phyloP scores from a whole-genome alignment of 2,113 vertebrate species.

The Microtus oregoni region DNA sequence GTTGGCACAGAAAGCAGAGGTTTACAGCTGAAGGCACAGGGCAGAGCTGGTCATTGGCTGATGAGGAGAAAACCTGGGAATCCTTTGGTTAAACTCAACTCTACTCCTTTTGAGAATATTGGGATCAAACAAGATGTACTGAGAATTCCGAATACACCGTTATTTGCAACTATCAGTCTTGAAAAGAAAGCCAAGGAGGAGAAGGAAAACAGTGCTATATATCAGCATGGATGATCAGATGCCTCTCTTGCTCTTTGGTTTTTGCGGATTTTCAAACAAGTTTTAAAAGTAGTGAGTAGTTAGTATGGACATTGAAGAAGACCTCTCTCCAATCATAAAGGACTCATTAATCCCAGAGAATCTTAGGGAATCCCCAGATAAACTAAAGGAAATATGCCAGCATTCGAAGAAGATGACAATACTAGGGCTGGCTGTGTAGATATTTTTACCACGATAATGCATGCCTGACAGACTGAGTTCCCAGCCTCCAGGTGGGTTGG shows the following conservation, averaged over 20 bases:
- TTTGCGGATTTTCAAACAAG: not conserved
- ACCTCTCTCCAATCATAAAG: not conserved
- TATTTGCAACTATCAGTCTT: not conserved
- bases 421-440: not conserved
- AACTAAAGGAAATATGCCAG: conserved; percentile 42
- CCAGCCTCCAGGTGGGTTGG: conserved; percentile 73
- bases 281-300: not conserved
- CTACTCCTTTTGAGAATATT: not conserved
- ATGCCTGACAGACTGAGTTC: conserved; percentile 71
- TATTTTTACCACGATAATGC: conserved; percentile 77
- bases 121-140: not conserved
- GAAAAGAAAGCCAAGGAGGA: not conserved
- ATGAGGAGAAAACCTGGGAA: not conserved
- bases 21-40: not conserved
- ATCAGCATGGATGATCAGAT: not conserved
- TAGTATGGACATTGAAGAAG: not conserved
- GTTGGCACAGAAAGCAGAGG: not conserved
- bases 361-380: conserved; percentile 60
- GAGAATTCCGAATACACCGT: not conserved
- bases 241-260: not conserved
- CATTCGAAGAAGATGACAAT: not conserved
- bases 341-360: not conserved
- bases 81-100: not conserved
- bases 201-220: not conserved
- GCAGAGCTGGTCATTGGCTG: not conserved